These are phyloP conservation scores for Hypomecis atomaria DNA, from an alignment of 2,888 invertebrate species.

Conservation along the genomic window DNA sequence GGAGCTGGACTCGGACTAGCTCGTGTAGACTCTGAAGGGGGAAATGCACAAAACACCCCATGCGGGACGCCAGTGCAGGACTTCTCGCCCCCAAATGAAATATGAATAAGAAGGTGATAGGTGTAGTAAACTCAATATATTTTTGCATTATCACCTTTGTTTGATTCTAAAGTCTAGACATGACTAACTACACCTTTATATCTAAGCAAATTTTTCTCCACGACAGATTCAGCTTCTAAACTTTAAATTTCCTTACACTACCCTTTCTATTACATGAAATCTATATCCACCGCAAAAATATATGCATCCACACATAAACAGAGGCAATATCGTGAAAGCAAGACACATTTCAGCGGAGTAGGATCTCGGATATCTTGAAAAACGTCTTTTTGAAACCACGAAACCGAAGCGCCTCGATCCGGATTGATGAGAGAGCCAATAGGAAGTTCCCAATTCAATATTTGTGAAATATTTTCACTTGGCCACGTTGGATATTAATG, in stretches of 20 bases:
- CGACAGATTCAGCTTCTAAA: background rate
- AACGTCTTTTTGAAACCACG: conserved; percentile 50
- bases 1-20: too few species aligned
- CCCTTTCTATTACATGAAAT: conserved; percentile 13
- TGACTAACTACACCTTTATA: too few species aligned
- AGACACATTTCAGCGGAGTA: conserved; percentile 53
- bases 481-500: conserved; percentile 57
- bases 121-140: too few species aligned
- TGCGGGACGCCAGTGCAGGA: too few species aligned
- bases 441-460: conserved; percentile 55
- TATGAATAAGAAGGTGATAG: too few species aligned
- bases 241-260: background rate
- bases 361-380: conserved; percentile 54
- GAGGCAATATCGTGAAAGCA: conserved; percentile 48
- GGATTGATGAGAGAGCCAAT: conserved; percentile 46
- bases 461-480: conserved; percentile 59
- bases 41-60: too few species aligned
- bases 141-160: too few species aligned
- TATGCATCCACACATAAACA: conserved; percentile 28
- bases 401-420: conserved; percentile 21
- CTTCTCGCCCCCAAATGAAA: too few species aligned
- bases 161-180: too few species aligned
- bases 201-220: background rate
- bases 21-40: too few species aligned
- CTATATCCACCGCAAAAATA: conserved; percentile 15